Percentiles rank a stretch among this genome's conserved stretches.
These are phyloP conservation scores for Upupa epops DNA, from an alignment of 2,113 vertebrate genomes.

Conservation along the genomic window DNA sequence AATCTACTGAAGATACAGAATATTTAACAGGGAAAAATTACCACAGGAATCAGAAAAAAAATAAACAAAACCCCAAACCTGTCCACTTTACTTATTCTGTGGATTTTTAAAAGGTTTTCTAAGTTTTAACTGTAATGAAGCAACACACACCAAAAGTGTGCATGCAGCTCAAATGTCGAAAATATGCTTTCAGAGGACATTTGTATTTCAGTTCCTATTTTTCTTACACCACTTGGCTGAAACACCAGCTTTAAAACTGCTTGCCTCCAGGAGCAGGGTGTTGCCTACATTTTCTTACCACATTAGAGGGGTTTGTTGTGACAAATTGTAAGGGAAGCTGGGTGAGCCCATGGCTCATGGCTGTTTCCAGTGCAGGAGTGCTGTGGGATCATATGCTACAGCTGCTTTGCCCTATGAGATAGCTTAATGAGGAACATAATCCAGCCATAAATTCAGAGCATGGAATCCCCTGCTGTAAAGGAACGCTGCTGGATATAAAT, in stretches of 20 bases:
- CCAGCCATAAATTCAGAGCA: slow-evolving; percentile 22
- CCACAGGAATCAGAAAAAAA: not conserved
- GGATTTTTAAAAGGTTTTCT: not conserved
- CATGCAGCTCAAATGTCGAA: not conserved
- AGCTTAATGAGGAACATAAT: not conserved
- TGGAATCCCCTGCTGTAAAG: slow-evolving; percentile 25
- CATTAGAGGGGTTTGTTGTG: not conserved
- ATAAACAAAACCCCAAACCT: not conserved
- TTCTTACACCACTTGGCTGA: not conserved
- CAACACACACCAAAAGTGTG: not conserved
- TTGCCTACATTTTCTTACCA: not conserved
- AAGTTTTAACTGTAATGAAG: not conserved
- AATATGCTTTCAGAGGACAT: not conserved
- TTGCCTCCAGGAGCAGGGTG: not conserved
- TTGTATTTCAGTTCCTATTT: not conserved
- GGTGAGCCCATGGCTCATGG: not conserved
- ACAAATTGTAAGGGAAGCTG: not conserved
- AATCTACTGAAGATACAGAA: not conserved
- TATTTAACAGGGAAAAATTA: not conserved
- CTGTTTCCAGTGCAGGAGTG: not conserved
- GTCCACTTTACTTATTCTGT: not conserved
- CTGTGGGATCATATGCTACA: slow-evolving; percentile 24
- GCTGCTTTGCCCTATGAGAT: slow-evolving; percentile 11
- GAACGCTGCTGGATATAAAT: slow-evolving; percentile 15
- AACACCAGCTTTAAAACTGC: not conserved